Conservation (phyloP, 2,888 invertebrate genomes). For the Cosmorhoe ocellata region DNA sequence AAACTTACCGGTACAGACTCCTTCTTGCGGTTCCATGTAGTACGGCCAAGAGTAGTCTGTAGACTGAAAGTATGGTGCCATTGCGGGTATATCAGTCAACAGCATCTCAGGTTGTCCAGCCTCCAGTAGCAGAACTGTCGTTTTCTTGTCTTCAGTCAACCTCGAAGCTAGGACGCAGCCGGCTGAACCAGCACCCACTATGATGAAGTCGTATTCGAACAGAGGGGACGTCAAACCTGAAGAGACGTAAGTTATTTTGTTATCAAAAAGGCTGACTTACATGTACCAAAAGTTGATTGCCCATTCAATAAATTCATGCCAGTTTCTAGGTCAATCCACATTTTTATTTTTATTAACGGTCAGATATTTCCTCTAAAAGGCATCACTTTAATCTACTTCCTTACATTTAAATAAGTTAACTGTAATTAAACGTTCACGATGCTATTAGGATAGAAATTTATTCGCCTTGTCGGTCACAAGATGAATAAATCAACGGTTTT, state of each 20-base stretch:
- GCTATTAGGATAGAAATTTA: no score
- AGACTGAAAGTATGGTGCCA: slow-evolving; percentile 82
- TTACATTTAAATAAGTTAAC: no score
- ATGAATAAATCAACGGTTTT: not conserved
- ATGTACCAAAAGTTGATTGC: no score
- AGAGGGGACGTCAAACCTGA: slow-evolving; percentile 54
- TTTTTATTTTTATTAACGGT: no score
- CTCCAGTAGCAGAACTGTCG: slow-evolving; percentile 66
- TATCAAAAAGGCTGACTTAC: no score
- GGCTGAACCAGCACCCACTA: slow-evolving; percentile 83
- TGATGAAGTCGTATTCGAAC: slow-evolving; percentile 79
- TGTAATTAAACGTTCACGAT: no score
- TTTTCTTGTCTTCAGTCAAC: slow-evolving; percentile 64
- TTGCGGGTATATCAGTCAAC: slow-evolving; percentile 79
- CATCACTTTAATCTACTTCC: no score
- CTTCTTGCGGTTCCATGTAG: slow-evolving; percentile 84
- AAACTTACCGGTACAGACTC: slow-evolving; percentile 80
- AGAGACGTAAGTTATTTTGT: slow-evolving; percentile 17
- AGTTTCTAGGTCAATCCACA: no score
- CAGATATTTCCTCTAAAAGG: no score
- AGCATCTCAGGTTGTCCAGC: slow-evolving; percentile 72
- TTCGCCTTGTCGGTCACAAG: not conserved
- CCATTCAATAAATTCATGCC: no score
- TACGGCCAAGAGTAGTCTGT: slow-evolving; percentile 88
- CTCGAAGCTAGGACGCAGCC: slow-evolving; percentile 79